Conservation (phyloP, 1,140 invertebrate genomes). For the Drosophila littoralis region DNA sequence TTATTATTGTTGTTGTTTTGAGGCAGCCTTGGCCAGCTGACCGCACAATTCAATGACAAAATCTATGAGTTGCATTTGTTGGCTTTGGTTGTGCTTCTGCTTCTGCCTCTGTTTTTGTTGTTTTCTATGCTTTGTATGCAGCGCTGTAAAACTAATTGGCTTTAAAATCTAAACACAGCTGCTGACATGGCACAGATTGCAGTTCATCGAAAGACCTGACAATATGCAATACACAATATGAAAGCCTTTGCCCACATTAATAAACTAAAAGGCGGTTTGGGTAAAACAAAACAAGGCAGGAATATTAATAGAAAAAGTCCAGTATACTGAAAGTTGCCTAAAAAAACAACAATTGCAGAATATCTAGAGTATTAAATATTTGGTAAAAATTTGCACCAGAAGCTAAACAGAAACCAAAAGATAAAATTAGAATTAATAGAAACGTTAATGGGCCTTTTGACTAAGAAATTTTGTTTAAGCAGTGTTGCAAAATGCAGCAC, state of each 20-base stretch:
- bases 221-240: slow-evolving; percentile 21
- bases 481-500: too few relatives aligned
- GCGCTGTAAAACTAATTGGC: slow-evolving; percentile 71
- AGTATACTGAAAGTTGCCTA: too few relatives aligned
- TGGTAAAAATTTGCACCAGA: too few relatives aligned
- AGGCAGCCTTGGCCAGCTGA: slow-evolving; percentile 55
- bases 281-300: too few relatives aligned
- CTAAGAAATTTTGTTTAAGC: too few relatives aligned
- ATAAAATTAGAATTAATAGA: too few relatives aligned
- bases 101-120: slow-evolving; percentile 38
- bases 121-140: slow-evolving; percentile 29
- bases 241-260: slow-evolving; percentile 47
- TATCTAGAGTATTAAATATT: too few relatives aligned
- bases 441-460: too few relatives aligned
- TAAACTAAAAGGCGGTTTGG: slow-evolving; percentile 1
- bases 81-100: slow-evolving; percentile 14
- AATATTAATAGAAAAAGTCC: neutral
- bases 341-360: too few relatives aligned
- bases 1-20: slow-evolving; percentile 14
- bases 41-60: slow-evolving; percentile 72
- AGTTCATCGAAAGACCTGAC: slow-evolving; percentile 18
- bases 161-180: slow-evolving; percentile 71
- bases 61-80: slow-evolving; percentile 67
- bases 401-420: too few relatives aligned
- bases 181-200: slow-evolving; percentile 54